A percentile compares a stretch with the other conserved stretches of the same genome.
Evolutionary conservation across 2,797 vertebrate species (phyloP).

Genomic region (Onychomys leucogaster): DNA sequence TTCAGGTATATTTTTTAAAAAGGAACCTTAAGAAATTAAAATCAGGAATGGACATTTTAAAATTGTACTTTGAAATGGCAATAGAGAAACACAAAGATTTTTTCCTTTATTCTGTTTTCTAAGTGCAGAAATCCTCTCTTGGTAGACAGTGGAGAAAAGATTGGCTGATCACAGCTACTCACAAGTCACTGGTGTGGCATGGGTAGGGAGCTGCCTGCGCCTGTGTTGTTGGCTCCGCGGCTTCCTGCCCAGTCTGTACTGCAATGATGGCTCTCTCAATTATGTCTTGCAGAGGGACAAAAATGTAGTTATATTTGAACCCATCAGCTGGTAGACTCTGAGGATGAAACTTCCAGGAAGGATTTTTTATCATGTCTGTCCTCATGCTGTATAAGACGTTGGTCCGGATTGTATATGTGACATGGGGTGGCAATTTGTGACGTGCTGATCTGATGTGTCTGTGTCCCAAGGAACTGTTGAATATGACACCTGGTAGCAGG

Average conservation of each 20-base stretch:
- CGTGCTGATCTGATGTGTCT: not conserved
- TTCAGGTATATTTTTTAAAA: not conserved
- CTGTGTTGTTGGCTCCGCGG: slow-evolving; percentile 73
- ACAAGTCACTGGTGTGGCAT: slow-evolving; percentile 88
- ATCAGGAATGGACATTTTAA: fast-evolving
- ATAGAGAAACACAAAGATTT: not conserved
- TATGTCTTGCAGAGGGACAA: slow-evolving; percentile 89
- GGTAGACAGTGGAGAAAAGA: not conserved
- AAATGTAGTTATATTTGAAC: slow-evolving; percentile 88
- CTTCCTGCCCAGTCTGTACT: slow-evolving; percentile 82
- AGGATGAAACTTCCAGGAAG: slow-evolving; percentile 87
- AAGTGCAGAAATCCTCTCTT: not conserved
- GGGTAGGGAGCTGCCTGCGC: slow-evolving; percentile 88
- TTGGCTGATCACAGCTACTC: slow-evolving; percentile 73
- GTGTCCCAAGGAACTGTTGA: slow-evolving; percentile 50
- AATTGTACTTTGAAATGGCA: not conserved
- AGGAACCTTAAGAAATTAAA: not conserved
- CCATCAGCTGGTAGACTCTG: slow-evolving; percentile 84
- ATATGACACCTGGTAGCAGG: slow-evolving; percentile 84
- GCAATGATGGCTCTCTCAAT: slow-evolving; percentile 87
- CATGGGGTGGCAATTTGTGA: slow-evolving; percentile 67
- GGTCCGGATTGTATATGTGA: slow-evolving; percentile 87
- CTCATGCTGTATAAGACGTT: slow-evolving; percentile 87
- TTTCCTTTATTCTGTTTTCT: not conserved
- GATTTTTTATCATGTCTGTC: slow-evolving; percentile 85